Evolutionary conservation across 2,113 vertebrate genomes (phyloP).

Genomic region (Cryptomyrus ogoouensis): DNA sequence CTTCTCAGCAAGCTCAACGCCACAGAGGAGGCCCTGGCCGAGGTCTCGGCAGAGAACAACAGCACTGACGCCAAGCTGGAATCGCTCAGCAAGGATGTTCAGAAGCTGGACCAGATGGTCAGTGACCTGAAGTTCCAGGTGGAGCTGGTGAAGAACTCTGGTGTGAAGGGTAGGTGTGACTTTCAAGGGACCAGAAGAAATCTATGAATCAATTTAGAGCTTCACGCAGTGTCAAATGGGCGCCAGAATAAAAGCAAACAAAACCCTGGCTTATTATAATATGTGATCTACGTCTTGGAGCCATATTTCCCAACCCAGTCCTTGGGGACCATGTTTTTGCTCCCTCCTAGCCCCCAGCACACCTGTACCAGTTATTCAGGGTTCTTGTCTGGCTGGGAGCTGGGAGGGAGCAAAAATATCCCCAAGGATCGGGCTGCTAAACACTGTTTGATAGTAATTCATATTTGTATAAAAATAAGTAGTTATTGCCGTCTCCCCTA

Average conservation of each 20-base stretch:
- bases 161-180: constrained; percentile 73
- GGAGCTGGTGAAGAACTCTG: constrained; percentile 92
- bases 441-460: not conserved
- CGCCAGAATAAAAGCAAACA: not conserved
- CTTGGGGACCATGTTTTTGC: not conserved
- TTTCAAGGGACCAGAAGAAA: not conserved
- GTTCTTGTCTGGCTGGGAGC: not conserved
- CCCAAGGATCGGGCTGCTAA: not conserved
- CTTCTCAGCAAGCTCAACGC: constrained; percentile 70
- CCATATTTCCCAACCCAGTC: not conserved
- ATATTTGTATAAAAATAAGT: not conserved
- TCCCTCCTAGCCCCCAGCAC: not conserved
- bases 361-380: not conserved
- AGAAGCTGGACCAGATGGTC: constrained; percentile 70
- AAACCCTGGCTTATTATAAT: not conserved
- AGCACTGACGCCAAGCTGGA: constrained; percentile 61
- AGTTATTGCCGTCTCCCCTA: constrained; percentile 15
- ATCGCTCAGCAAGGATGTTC: constrained; percentile 63
- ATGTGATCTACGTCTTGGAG: not conserved
- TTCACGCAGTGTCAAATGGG: not conserved
- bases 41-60: constrained; percentile 60
- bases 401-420: not conserved
- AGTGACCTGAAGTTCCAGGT: constrained; percentile 80
- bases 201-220: not conserved
- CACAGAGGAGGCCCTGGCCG: constrained; percentile 64